Percentiles rank a stretch among this genome's conserved stretches.
Conservation (phyloP, 2,888 invertebrate species). For the Lapara coniferarum region DNA sequence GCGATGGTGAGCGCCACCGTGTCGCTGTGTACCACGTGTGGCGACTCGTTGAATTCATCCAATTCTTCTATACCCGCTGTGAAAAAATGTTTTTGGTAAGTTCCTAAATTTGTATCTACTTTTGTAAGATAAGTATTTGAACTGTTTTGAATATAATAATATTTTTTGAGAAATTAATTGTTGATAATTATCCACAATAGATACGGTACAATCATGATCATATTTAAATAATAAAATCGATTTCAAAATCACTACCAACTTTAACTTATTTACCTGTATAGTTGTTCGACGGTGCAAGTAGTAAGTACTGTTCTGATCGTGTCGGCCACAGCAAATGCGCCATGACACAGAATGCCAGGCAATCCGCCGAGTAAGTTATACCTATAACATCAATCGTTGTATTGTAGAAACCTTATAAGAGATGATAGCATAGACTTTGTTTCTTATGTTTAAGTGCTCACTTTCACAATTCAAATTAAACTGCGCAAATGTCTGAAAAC, state of each 20-base stretch:
- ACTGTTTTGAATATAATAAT: no score
- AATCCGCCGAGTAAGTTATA: conserved; percentile 97
- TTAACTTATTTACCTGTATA: conserved; percentile 85
- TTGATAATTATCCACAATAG: no score
- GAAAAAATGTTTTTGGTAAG: background rate
- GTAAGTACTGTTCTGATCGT: conserved; percentile 94
- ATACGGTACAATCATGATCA: no score
- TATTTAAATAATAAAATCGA: no score
- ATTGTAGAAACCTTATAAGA: background rate
- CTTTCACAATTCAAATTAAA: no score
- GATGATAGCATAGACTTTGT: no score
- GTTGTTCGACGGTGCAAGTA: conserved; percentile 88
- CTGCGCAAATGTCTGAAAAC: no score
- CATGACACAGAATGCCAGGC: conserved; percentile 97
- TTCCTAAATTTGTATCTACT: no score
- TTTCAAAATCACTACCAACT: no score
- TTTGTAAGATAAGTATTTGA: no score
- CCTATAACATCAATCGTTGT: conserved; percentile 79
- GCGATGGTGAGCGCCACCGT: conserved; percentile 70
- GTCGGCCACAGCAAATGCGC: conserved; percentile 98
- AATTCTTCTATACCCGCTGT: conserved; percentile 89
- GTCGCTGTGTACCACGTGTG: conserved; percentile 88
- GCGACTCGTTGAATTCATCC: conserved; percentile 96
- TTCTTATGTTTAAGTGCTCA: no score
- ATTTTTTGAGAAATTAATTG: no score